Evolutionary conservation across 2,113 vertebrate species (phyloP).

Genomic region (Pipa parva): DNA sequence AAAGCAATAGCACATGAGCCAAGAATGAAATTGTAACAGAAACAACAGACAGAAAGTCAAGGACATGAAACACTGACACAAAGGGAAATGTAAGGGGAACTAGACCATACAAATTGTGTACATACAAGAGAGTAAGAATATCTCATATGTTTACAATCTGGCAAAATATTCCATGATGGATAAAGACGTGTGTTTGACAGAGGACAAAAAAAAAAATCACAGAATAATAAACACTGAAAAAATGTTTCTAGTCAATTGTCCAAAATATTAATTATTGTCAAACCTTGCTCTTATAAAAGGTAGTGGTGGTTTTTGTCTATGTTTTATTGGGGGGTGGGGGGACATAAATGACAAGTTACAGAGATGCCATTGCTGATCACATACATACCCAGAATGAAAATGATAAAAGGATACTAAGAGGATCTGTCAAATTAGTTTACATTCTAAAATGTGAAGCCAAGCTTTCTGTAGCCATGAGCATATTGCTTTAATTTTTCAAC

Average conservation of each 20-base stretch:
- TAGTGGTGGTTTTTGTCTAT: too few relatives aligned
- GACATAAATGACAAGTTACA: constrained; percentile 52
- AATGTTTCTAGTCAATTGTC: constrained; percentile 56
- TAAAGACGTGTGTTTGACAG: background rate
- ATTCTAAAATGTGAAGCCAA: constrained; percentile 72
- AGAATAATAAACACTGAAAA: constrained; percentile 56
- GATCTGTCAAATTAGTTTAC: constrained; percentile 78
- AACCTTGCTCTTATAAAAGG: constrained; percentile 58
- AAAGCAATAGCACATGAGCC: constrained; percentile 47
- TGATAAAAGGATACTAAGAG: constrained; percentile 70
- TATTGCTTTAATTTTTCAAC: constrained; percentile 87
- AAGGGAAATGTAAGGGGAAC: background rate
- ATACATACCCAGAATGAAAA: constrained; percentile 68
- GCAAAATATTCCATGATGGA: too few relatives aligned
- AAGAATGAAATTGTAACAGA: constrained; percentile 45
- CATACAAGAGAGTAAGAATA: background rate
- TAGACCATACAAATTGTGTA: background rate
- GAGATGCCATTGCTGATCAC: constrained; percentile 64
- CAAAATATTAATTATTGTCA: constrained; percentile 59
- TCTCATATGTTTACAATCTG: background rate
- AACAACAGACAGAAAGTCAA: constrained; percentile 2
- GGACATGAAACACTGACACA: background rate
- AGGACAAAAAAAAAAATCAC: constrained; percentile 34
- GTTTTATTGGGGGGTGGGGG: constrained; percentile 49
- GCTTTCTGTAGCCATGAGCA: constrained; percentile 70